Conservation (phyloP, 37 sponge, comb jelly and placozoan genomes). For the Mnemiopsis leidyi region DNA sequence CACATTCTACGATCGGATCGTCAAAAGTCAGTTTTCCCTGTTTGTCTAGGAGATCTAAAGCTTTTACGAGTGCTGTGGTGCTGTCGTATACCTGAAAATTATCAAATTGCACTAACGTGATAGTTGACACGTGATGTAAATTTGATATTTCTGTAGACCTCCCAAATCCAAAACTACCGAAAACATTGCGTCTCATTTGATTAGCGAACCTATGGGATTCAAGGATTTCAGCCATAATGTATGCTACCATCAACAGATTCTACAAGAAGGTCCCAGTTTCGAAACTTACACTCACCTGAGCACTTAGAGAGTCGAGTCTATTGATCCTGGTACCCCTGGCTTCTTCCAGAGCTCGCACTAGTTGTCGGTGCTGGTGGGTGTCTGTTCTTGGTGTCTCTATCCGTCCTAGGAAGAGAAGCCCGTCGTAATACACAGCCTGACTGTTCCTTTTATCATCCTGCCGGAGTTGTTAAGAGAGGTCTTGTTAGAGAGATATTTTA, state of each 20-base stretch:
- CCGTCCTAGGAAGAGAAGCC: background rate
- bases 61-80: background rate
- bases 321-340: background rate
- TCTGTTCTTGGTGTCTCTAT: background rate
- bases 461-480: no score
- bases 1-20: background rate
- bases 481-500: no score
- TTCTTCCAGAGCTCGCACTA: background rate
- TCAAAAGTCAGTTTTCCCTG: background rate
- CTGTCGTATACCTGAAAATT: background rate
- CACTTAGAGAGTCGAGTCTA: background rate
- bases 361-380: background rate
- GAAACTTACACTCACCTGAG: no score
- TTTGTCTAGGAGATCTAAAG: background rate
- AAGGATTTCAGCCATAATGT: no score
- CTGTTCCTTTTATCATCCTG: constrained; percentile 10
- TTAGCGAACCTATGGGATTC: no score
- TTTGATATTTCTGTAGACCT: no score
- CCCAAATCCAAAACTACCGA: no score
- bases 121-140: no score
- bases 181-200: no score
- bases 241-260: no score
- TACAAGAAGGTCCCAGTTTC: no score
- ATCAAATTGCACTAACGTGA: no score
- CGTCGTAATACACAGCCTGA: background rate